phyloP scores from a whole-genome alignment of 2,888 invertebrate species.

The Micropterix aruncella region DNA sequence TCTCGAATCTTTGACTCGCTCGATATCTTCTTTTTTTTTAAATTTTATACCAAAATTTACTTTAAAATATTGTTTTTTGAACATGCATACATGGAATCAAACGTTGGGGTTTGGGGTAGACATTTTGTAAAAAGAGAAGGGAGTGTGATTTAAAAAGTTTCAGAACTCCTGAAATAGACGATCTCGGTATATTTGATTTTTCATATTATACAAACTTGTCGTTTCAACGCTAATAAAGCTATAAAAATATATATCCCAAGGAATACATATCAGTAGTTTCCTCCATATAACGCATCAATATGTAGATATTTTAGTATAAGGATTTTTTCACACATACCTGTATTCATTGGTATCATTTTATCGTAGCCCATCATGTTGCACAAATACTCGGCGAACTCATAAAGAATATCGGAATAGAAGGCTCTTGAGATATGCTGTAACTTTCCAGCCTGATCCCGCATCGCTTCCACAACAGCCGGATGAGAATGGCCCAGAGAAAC shows the following conservation, averaged over 20 bases:
- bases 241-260: background rate
- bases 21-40: too few species aligned
- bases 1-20: too few species aligned
- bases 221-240: too few species aligned
- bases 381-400: conserved; percentile 59
- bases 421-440: conserved; percentile 65
- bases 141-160: too few species aligned
- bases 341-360: conserved; percentile 72
- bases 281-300: background rate
- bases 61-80: too few species aligned
- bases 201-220: too few species aligned
- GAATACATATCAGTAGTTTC: conserved; percentile 1
- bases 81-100: too few species aligned
- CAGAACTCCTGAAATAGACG: too few species aligned
- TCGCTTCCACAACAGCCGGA: conserved; percentile 49
- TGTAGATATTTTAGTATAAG: background rate
- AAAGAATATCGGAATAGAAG: conserved; percentile 58
- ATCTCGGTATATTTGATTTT: too few species aligned
- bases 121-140: too few species aligned
- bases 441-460: conserved; percentile 40
- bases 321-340: conserved; percentile 27
- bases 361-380: conserved; percentile 60
- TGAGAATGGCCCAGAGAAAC: conserved; percentile 74
- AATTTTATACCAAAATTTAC: too few species aligned
- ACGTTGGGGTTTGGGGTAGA: too few species aligned